Evolutionary conservation across 2,888 invertebrate species (phyloP), one percentile per base, ranked within the genome.

Genomic region (Drosophila leonis): DNA sequence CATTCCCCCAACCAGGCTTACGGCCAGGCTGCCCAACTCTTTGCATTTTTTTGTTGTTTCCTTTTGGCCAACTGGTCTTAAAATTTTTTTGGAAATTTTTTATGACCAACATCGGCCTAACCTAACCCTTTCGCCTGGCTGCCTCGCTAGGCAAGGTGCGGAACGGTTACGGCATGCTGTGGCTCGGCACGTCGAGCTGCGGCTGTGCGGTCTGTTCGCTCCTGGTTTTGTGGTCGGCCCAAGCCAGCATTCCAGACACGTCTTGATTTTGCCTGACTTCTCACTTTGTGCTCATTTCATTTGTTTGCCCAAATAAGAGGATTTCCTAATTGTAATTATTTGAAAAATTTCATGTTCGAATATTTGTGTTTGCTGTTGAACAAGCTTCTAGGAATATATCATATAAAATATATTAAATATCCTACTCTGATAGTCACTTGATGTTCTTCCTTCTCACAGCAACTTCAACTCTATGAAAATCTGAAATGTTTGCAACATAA

Each of bases 41-140:
- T 1, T n/a, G n/a, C 18, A 15, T 29, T 4, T 1, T 13, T 31
- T 24, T 44, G 35, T 39, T n/a, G 5, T 20, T 31, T 59, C 33
- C n/a, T 10, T 44, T 48, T 49, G 67, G 63, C 62, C 66, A 66
- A 55, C 80, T 60, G 87, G 69, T 70, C 80, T 74, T 84, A 69
- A 73, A 71, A 83, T 88, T 90, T 80, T 80, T 67, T 39, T 29
- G 1, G 33, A 20, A 80, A 67, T 90, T 78, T 88, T 78, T 84
- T 84, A 84, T 90, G 80, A 72, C 78, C 78, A 61, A 55, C 82
- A 78, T 54, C 59, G 78, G 73, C 78, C 78, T 72, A 55, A 55
- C 46, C 56, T 67, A 71, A 77, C 71, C 80, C 80, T 82, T 75
- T 80, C 24, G 48, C 31, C 51, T 33, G 33, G 24, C 46, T 20